Conservation (phyloP, 2,888 invertebrate genomes). For the Anticlea derivata region DNA sequence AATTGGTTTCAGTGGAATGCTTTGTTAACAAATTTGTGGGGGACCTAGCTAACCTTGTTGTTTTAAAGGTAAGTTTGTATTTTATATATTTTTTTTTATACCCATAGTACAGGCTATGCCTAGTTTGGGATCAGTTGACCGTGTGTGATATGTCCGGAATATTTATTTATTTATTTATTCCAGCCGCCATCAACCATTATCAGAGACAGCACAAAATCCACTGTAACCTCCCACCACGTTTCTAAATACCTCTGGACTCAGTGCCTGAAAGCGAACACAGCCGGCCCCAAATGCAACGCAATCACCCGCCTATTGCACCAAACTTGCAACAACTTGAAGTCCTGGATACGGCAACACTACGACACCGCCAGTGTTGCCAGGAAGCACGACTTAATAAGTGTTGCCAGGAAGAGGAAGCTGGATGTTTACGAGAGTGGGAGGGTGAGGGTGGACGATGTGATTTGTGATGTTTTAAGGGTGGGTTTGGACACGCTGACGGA, state of each 20-base stretch:
- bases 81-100: background rate
- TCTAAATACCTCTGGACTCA: constrained; percentile 63
- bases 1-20: constrained; percentile 60
- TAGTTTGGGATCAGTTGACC: too few relatives aligned
- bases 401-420: constrained; percentile 41
- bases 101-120: too few relatives aligned
- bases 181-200: constrained; percentile 61
- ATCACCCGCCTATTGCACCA: constrained; percentile 63
- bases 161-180: too few relatives aligned
- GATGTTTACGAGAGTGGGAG: constrained; percentile 41
- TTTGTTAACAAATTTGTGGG: constrained; percentile 55
- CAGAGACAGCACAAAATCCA: constrained; percentile 48
- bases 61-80: constrained; percentile 60
- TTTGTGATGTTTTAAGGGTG: constrained; percentile 62
- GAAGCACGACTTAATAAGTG: constrained; percentile 18
- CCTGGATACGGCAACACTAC: constrained; percentile 69
- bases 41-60: constrained; percentile 55
- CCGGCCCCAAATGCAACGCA: constrained; percentile 67
- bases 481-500: constrained; percentile 69
- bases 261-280: constrained; percentile 66
- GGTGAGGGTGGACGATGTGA: constrained; percentile 55
- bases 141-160: too few relatives aligned
- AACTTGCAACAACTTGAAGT: constrained; percentile 56
- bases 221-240: constrained; percentile 54
- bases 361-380: constrained; percentile 49